Evolutionary conservation across 2,797 vertebrate genomes (phyloP).

Genomic region (Decapterus maruadsi): DNA sequence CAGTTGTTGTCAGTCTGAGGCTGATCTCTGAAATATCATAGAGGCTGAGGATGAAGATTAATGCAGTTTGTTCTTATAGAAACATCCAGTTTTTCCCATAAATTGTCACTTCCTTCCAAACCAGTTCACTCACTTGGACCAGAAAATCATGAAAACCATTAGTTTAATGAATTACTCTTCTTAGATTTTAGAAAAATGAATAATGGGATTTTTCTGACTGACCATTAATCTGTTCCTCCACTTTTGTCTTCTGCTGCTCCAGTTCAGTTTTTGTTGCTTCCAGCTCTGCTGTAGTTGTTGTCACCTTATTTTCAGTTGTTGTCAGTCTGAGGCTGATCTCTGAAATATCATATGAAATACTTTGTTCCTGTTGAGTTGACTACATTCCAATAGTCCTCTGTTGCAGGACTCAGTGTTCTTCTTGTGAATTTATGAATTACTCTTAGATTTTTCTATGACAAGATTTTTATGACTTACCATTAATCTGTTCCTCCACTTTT

Average conservation of each 20-base stretch:
- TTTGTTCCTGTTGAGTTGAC: neutral
- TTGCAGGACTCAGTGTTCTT: too few relatives aligned
- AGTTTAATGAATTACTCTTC: too few relatives aligned
- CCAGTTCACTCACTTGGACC: too few relatives aligned
- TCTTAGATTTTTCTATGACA: conserved; percentile 6
- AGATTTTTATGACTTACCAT: conserved; percentile 28
- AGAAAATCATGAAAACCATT: too few relatives aligned
- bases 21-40: conserved; percentile 48
- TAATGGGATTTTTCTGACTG: too few relatives aligned
- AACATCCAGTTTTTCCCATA: too few relatives aligned
- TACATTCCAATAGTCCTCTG: too few relatives aligned
- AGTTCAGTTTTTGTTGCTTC: neutral
- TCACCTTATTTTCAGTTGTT: conserved; percentile 54
- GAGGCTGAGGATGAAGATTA: neutral
- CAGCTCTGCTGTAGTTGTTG: conserved; percentile 40
- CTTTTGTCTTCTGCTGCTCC: too few relatives aligned
- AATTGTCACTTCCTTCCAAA: too few relatives aligned
- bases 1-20: too few relatives aligned
- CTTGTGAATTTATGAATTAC: neutral
- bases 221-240: too few relatives aligned
- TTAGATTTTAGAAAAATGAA: neutral
- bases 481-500: conserved; percentile 32
- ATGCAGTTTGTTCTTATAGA: too few relatives aligned
- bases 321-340: conserved; percentile 49
- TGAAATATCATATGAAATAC: conserved; percentile 24